phyloP scores from a whole-genome alignment of 2,113 vertebrate genomes.

The Urocitellus parryii region DNA sequence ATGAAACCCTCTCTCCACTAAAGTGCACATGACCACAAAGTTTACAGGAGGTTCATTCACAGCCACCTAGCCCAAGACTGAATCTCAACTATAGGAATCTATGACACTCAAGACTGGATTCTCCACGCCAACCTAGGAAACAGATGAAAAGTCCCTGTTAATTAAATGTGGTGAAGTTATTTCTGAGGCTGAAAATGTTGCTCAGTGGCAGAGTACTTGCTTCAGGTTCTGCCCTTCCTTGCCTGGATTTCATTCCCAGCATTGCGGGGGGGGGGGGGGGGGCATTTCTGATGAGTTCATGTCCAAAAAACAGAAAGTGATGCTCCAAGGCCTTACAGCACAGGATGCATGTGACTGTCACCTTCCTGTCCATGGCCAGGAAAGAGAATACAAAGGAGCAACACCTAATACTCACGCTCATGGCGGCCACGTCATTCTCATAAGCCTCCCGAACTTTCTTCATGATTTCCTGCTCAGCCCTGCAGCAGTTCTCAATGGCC shows the following conservation, averaged over 20 bases:
- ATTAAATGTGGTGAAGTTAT: not conserved
- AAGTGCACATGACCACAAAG: not conserved
- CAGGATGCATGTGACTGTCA: rapidly evolving
- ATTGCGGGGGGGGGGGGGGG: too few relatives aligned
- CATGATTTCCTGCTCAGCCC: conserved; percentile 96
- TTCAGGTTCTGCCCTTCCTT: too few relatives aligned
- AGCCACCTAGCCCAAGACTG: not conserved
- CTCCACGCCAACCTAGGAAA: not conserved
- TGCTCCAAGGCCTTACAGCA: not conserved
- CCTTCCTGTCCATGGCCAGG: not conserved
- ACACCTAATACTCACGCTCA: conserved; percentile 92
- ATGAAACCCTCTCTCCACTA: not conserved
- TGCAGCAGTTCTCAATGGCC: conserved; percentile 93
- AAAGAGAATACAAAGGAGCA: rapidly evolving
- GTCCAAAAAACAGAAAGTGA: not conserved
- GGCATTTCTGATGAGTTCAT: not conserved
- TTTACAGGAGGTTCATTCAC: not conserved
- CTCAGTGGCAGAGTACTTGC: too few relatives aligned
- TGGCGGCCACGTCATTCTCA: conserved; percentile 97
- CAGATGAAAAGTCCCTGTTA: not conserved
- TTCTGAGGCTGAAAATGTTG: not conserved
- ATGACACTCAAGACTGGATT: not conserved
- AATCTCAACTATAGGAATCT: not conserved
- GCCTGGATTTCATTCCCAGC: too few relatives aligned
- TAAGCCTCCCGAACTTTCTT: conserved; percentile 97